Percentiles rank a stretch among this genome's conserved stretches.
phyloP scores from a whole-genome alignment of 2,113 vertebrate species.

The Chunga burmeisteri region DNA sequence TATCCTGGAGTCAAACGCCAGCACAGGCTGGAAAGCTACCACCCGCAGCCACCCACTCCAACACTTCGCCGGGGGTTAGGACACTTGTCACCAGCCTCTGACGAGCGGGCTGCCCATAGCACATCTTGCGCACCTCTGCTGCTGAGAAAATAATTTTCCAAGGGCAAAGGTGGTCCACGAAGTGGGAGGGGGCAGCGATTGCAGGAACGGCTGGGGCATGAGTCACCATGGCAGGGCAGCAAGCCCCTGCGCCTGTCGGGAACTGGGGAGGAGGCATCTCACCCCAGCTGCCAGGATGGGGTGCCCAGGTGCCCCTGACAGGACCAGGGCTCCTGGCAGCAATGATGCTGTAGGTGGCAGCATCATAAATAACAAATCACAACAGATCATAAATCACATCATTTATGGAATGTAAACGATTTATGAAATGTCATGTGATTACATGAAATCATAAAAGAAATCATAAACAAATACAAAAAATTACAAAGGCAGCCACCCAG shows the following conservation, averaged over 20 bases:
- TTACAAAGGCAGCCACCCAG: background rate
- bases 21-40: background rate
- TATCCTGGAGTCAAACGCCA: background rate
- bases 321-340: background rate
- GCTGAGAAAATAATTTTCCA: background rate
- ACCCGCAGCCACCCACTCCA: rapidly evolving
- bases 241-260: rapidly evolving
- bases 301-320: background rate
- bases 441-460: background rate
- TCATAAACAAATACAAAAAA: background rate
- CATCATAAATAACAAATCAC: background rate
- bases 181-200: rapidly evolving
- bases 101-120: rapidly evolving
- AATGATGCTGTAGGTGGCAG: background rate
- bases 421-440: background rate
- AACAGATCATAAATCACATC: background rate
- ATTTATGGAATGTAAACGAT: background rate
- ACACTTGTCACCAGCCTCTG: background rate
- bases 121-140: rapidly evolving
- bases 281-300: rapidly evolving
- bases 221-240: background rate
- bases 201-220: background rate
- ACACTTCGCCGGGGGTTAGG: background rate
- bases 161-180: background rate
- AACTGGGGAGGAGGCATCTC: background rate